Conservation (phyloP, 1,140 invertebrate genomes). For the Glossosoma conforme region DNA sequence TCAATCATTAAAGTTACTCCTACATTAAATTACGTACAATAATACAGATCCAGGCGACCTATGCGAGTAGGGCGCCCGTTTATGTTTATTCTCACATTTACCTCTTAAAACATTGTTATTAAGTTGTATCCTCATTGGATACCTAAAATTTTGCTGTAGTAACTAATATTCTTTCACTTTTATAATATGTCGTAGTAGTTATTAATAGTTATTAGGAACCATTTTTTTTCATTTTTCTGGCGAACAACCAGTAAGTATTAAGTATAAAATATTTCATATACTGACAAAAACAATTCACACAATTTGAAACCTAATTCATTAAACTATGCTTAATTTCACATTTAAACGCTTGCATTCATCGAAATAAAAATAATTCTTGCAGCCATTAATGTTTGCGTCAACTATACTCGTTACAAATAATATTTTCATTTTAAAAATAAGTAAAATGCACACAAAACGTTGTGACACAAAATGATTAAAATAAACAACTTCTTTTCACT, state of each 20-base stretch:
- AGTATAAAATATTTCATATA: constrained; percentile 31
- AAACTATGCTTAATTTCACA: too few species aligned
- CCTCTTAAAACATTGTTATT: constrained; percentile 32
- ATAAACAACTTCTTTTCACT: too few species aligned
- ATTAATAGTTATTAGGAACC: constrained; percentile 51
- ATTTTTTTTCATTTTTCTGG: constrained; percentile 42
- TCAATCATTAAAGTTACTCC: constrained; percentile 31
- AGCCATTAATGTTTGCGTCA: too few species aligned
- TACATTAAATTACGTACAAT: constrained; percentile 33
- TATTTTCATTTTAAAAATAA: too few species aligned
- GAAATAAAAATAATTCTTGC: too few species aligned
- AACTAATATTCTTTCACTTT: constrained; percentile 38
- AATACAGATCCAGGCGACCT: constrained; percentile 28
- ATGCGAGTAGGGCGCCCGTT: constrained; percentile 8
- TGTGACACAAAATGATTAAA: too few species aligned
- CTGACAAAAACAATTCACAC: constrained; percentile 28
- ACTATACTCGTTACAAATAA: too few species aligned
- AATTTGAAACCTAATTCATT: constrained; percentile 19
- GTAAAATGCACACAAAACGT: too few species aligned
- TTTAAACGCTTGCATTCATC: too few species aligned
- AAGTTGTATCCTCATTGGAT: constrained; percentile 29
- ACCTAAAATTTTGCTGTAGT: constrained; percentile 32
- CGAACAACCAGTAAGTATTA: constrained; percentile 32
- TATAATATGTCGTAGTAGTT: constrained; percentile 40
- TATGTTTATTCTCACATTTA: constrained; percentile 29